Conservation (phyloP, 2,888 invertebrate species). For the Xiphydria camelus region DNA sequence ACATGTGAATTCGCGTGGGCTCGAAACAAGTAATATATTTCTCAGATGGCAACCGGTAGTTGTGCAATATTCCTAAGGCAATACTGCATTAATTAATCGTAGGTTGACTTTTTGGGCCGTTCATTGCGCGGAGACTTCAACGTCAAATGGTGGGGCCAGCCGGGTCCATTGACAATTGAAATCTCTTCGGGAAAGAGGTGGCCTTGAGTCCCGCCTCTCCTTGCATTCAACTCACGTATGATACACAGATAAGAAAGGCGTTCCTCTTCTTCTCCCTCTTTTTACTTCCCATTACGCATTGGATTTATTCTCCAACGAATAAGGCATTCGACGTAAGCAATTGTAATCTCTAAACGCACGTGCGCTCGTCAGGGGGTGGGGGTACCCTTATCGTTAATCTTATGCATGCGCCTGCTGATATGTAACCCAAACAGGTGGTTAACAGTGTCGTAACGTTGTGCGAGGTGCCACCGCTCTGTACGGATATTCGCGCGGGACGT, state of each 20-base stretch:
- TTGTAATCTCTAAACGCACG: background rate
- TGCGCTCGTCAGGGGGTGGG: background rate
- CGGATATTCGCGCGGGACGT: no score
- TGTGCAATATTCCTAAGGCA: background rate
- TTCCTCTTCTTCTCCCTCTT: no score
- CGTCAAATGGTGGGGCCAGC: background rate
- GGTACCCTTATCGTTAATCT: no score
- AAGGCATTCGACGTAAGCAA: background rate
- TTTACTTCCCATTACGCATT: no score
- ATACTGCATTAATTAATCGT: conserved; percentile 1
- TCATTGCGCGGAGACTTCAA: background rate
- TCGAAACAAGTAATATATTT: background rate
- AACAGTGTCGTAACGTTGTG: no score
- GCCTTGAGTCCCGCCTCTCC: background rate
- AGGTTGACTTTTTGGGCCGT: conserved; percentile 1
- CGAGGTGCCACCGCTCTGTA: no score
- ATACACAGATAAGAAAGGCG: background rate
- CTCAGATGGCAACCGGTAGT: no score
- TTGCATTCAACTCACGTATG: background rate
- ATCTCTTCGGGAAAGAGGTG: background rate
- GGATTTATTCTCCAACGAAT: no score
- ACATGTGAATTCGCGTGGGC: background rate
- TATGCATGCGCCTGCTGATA: no score
- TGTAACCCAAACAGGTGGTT: no score
- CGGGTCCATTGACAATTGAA: background rate